Conservation (phyloP, 1,140 invertebrate genomes). For the Cardiocondyla obscurior region DNA sequence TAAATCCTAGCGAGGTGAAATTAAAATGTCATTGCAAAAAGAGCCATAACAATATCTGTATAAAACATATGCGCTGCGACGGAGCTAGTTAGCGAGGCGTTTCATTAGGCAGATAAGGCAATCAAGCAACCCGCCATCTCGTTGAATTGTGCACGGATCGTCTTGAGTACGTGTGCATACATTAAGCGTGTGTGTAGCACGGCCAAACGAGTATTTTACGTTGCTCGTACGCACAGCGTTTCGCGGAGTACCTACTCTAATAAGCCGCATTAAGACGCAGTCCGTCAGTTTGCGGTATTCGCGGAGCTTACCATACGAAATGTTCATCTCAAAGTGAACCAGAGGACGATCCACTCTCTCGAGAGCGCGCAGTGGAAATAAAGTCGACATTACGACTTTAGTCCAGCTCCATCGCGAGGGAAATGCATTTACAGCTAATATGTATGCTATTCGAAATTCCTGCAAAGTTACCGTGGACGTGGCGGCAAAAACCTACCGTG, state of each 20-base stretch:
- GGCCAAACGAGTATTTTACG: constrained; percentile 42
- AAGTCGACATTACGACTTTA: constrained; percentile 36
- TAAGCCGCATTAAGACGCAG: constrained; percentile 48
- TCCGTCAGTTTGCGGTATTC: constrained; percentile 55
- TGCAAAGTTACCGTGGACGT: neutral
- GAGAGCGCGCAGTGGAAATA: constrained; percentile 25
- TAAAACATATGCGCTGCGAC: constrained; percentile 56
- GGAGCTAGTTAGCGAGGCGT: constrained; percentile 79
- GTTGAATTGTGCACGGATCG: constrained; percentile 48
- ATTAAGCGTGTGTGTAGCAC: constrained; percentile 6
- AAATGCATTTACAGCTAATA: constrained; percentile 49
- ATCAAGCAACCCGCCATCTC: constrained; percentile 74
- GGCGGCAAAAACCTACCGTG: constrained; percentile 31
- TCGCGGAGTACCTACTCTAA: constrained; percentile 54
- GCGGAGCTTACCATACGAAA: constrained; percentile 43
- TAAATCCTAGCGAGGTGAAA: constrained; percentile 61
- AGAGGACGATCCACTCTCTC: constrained; percentile 17
- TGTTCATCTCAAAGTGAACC: constrained; percentile 42
- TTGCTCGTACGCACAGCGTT: constrained; percentile 10
- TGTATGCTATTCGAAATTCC: constrained; percentile 37
- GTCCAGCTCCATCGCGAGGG: constrained; percentile 28
- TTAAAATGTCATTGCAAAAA: constrained; percentile 68
- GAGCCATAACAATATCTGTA: constrained; percentile 73
- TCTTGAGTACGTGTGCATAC: neutral
- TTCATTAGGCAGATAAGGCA: constrained; percentile 83